Evolutionary conservation across 2,797 vertebrate species (phyloP).

Genomic region (Clamator glandarius): DNA sequence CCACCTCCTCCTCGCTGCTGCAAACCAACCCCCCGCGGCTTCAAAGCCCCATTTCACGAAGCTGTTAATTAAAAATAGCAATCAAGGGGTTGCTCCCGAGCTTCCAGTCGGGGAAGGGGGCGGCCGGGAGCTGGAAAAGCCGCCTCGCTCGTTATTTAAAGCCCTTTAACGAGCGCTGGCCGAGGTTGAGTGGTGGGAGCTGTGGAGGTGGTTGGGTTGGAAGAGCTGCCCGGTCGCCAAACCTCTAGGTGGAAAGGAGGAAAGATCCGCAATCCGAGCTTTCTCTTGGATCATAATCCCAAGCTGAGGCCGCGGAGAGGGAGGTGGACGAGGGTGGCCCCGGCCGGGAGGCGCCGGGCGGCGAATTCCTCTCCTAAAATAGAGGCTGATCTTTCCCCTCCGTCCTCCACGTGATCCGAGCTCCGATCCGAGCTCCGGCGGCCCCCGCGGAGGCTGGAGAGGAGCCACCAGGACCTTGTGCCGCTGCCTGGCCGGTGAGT

Average conservation of each 20-base stretch:
- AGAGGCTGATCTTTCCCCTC: background rate
- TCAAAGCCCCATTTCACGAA: accelerated
- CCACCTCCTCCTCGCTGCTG: background rate
- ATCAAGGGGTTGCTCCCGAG: too few species aligned
- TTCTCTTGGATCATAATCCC: background rate
- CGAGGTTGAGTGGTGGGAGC: background rate
- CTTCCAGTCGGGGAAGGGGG: background rate
- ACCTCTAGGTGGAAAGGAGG: too few species aligned
- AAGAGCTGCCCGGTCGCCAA: too few species aligned
- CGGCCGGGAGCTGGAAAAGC: too few species aligned
- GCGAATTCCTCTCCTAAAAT: background rate
- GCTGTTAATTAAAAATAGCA: background rate
- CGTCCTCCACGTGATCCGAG: background rate
- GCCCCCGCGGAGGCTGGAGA: background rate
- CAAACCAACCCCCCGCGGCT: background rate
- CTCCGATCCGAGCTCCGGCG: background rate
- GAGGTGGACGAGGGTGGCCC: background rate
- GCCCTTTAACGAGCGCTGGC: too few species aligned
- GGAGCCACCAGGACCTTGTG: background rate
- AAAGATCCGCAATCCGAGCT: background rate
- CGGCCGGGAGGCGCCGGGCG: background rate
- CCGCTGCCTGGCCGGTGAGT: background rate
- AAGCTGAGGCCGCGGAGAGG: background rate
- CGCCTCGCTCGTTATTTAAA: background rate
- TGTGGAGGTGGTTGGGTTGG: too few species aligned